Percentiles rank a stretch among this genome's conserved stretches.
These are phyloP conservation scores for Hartigia nigra DNA, from an alignment of 2,888 invertebrate genomes.

Conservation along the genomic window DNA sequence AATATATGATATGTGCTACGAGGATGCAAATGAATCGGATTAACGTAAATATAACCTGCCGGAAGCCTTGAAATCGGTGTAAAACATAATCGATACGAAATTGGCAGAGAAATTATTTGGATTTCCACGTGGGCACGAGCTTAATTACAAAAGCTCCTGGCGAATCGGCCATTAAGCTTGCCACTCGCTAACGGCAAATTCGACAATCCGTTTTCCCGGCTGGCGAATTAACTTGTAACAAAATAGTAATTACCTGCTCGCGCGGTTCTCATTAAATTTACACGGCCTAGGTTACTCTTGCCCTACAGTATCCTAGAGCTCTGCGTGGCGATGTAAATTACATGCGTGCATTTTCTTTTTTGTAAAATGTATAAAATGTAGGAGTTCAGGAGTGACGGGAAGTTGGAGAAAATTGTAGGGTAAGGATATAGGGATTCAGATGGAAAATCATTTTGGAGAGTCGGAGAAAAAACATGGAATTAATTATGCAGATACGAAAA, in stretches of 20 bases:
- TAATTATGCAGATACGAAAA: neutral
- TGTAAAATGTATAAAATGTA: neutral
- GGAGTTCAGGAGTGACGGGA: neutral
- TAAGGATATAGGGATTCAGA: neutral
- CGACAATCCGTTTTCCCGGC: neutral
- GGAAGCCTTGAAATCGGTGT: neutral
- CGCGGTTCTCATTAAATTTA: neutral
- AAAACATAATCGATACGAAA: neutral
- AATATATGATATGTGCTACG: neutral
- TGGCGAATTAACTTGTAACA: neutral
- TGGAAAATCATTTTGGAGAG: neutral
- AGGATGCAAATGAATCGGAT: neutral
- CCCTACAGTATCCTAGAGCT: neutral
- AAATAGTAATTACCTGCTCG: neutral
- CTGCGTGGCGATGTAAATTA: neutral
- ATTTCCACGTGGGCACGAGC: neutral
- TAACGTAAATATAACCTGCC: neutral
- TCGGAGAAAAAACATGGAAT: neutral
- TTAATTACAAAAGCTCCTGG: neutral
- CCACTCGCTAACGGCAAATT: neutral
- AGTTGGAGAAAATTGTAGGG: neutral
- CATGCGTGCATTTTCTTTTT: neutral
- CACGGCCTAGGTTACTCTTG: neutral
- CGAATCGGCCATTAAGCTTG: neutral
- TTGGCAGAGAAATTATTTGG: neutral